Conservation (phyloP, 2,797 vertebrate genomes). For the Sitta carolinensis region DNA sequence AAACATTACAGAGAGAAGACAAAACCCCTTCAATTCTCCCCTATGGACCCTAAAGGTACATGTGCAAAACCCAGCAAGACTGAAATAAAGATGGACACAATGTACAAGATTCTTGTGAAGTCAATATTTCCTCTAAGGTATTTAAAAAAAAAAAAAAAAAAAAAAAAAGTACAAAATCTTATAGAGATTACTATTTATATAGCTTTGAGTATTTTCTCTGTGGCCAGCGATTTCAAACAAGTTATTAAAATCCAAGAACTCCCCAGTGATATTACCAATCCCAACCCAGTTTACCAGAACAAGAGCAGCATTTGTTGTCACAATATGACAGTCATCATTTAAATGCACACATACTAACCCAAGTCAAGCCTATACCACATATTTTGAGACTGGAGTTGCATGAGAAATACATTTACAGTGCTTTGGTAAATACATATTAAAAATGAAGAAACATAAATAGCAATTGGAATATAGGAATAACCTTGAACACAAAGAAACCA, state of each 20-base stretch:
- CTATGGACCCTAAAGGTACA: not conserved
- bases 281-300: not conserved
- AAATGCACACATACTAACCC: not conserved
- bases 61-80: constrained; percentile 55
- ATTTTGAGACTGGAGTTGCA: not conserved
- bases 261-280: not conserved
- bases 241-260: not conserved
- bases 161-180: not conserved
- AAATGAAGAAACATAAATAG: constrained; percentile 21
- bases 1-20: not conserved
- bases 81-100: constrained; percentile 61
- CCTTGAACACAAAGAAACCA: not conserved
- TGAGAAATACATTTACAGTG: not conserved
- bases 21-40: not conserved
- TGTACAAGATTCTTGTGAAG: not conserved
- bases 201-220: not conserved
- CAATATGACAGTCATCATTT: not conserved
- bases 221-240: not conserved
- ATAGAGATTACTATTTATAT: not conserved
- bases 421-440: constrained; percentile 9
- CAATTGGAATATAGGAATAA: not conserved
- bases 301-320: constrained; percentile 31
- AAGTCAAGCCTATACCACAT: not conserved
- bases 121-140: not conserved
- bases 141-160: not conserved